Conservation (phyloP, 2,113 vertebrate genomes). For the Elachura formosa region DNA sequence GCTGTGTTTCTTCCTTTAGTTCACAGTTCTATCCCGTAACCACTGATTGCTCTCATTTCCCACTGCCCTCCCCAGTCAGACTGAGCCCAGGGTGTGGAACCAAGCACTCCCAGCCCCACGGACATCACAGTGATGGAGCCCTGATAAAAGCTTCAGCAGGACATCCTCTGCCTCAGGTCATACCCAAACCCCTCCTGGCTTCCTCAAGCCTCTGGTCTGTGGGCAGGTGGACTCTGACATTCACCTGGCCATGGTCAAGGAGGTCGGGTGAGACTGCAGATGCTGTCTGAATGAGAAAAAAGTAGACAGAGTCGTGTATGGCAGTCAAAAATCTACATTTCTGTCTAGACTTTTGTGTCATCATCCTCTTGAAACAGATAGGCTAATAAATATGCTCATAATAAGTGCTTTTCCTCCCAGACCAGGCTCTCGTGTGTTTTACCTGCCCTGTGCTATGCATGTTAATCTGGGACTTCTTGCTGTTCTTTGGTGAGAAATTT, state of each 20-base stretch:
- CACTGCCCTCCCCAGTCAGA: not conserved
- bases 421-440: not conserved
- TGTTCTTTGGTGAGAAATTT: not conserved
- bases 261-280: not conserved
- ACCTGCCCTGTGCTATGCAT: not conserved
- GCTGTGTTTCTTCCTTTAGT: fast-evolving
- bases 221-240: not conserved
- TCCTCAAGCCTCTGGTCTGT: not conserved
- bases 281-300: not conserved
- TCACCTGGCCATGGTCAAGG: not conserved
- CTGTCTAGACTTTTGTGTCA: not conserved
- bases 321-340: not conserved
- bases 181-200: not conserved
- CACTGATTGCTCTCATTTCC: not conserved
- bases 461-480: not conserved
- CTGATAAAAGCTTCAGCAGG: not conserved
- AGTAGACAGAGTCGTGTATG: not conserved
- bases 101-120: not conserved
- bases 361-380: not conserved
- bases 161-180: not conserved
- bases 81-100: fast-evolving
- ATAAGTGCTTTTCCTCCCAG: not conserved
- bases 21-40: not conserved
- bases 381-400: not conserved
- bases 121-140: not conserved